Base-by-base conservation (phyloP, 2,113 vertebrate genomes). In the Echinops telfairi region DNA sequence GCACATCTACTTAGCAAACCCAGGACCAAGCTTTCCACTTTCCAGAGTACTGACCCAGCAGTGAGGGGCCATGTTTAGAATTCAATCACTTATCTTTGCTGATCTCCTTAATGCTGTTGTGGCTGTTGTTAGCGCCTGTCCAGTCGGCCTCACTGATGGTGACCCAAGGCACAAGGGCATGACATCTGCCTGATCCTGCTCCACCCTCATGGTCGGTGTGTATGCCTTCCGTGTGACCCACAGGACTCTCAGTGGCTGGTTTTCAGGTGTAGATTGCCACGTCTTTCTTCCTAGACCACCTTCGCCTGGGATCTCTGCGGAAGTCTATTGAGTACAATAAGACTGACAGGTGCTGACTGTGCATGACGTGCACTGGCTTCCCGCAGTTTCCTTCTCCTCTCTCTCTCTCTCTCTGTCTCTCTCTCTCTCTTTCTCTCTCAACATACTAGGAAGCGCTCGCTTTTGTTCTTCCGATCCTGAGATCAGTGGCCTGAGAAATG, bases 11-110 rank as follows among this genome's bases (percentile, higher is more conserved):
- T 40, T 40, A 7, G 40, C 40, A 40, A 40, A 40, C 36, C 7
- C 43, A 7, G 3, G 1, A 27, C 81, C 6, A 40, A 1, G 77
- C 19, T 0, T 8, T 3, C 47, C 3, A 3, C 36, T n/a, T 58
- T 4, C 53, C 43, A 9, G 73, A 29, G 33, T 8, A 6, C 16
- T 0, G 4, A 16, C 40, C 62, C 77, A 2, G 0, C 27, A 20
- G 25, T 0, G 33, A 47, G 70, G 76, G 64, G 7, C 83, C 68
- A 47, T 47, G 25, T 23, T 53, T 6, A 27, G 38, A 19, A 68
- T 27, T 31, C 20, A 36, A 29, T 62, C 68, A 66, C 40, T 40
- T 40, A 40, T 40, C 40, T 40, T 40, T 40, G 7, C 40, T 40
- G 3, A 4, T 40, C 40, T 40, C 40, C 40, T 40, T 40, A 40